Percentiles rank a stretch among this genome's conserved stretches.
These are phyloP conservation scores for Steinernema feltiae DNA, from an alignment of 1,140 invertebrate species.

Conservation along the genomic window DNA sequence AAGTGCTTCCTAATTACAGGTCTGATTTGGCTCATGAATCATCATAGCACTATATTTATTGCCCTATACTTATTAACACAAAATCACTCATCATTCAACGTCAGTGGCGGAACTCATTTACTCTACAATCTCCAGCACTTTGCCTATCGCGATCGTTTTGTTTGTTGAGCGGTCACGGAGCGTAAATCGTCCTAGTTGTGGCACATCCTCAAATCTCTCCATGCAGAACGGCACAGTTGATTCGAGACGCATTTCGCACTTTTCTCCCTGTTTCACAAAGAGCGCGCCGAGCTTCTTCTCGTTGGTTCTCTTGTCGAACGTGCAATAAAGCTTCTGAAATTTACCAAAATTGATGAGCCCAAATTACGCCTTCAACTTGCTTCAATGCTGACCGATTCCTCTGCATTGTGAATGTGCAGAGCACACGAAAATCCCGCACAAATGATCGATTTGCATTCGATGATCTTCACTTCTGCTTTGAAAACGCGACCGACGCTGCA, in stretches of 20 bases:
- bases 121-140: slow-evolving; percentile 54
- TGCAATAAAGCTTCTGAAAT: slow-evolving; percentile 73
- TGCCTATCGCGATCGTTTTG: slow-evolving; percentile 56
- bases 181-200: slow-evolving; percentile 97
- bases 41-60: too few relatives aligned
- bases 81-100: too few relatives aligned
- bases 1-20: too few relatives aligned
- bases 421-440: slow-evolving; percentile 97
- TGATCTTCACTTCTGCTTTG: slow-evolving; percentile 94
- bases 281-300: slow-evolving; percentile 86
- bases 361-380: slow-evolving; percentile 61
- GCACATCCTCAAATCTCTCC: slow-evolving; percentile 94
- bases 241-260: slow-evolving; percentile 97
- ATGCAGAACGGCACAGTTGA: slow-evolving; percentile 87
- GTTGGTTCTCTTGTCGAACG: slow-evolving; percentile 95
- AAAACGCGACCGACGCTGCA: slow-evolving; percentile 89
- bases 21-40: too few relatives aligned
- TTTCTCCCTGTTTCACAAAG: slow-evolving; percentile 99
- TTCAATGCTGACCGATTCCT: slow-evolving; percentile 94
- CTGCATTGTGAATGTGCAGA: slow-evolving; percentile 96
- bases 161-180: slow-evolving; percentile 97
- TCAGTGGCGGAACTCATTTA: slow-evolving; percentile 33
- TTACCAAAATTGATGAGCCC: slow-evolving; percentile 22
- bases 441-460: slow-evolving; percentile 99
- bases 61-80: too few relatives aligned